phyloP scores from a whole-genome alignment of 2,113 vertebrate species.

The Megatriorchis doriae region DNA sequence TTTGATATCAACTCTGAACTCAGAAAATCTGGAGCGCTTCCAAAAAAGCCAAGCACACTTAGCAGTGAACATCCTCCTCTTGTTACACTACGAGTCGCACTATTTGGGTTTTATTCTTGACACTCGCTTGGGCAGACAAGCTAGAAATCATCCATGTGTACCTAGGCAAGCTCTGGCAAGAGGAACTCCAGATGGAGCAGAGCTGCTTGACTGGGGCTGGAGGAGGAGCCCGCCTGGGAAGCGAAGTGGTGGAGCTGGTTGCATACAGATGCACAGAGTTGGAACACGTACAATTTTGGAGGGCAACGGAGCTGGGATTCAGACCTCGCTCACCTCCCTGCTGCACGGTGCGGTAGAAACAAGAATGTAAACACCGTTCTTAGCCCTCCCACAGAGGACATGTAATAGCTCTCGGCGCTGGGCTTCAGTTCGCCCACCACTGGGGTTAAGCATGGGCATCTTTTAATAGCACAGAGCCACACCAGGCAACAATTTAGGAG shows the following conservation, averaged over 20 bases:
- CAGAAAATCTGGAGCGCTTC: background rate
- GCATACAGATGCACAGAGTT: background rate
- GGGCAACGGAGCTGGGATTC: background rate
- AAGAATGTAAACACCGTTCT: background rate
- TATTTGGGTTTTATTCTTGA: background rate
- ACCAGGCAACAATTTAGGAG: background rate
- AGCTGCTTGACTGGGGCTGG: conserved; percentile 14
- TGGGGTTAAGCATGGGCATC: background rate
- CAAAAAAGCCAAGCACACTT: background rate
- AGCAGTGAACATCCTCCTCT: background rate
- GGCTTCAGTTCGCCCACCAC: background rate
- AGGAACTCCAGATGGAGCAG: conserved; percentile 39
- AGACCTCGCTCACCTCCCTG: background rate
- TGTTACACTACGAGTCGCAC: background rate
- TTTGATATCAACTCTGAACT: background rate
- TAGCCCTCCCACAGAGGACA: background rate
- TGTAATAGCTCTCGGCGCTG: background rate
- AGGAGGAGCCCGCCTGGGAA: background rate
- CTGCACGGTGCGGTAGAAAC: background rate
- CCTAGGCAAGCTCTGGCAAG: background rate
- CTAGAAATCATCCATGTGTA: background rate
- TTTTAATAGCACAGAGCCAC: conserved; percentile 5
- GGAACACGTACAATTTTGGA: background rate
- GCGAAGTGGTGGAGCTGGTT: background rate
- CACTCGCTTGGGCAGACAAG: background rate